phyloP scores from a whole-genome alignment of 2,113 vertebrate species.

The Dicrurus megarhynchus region DNA sequence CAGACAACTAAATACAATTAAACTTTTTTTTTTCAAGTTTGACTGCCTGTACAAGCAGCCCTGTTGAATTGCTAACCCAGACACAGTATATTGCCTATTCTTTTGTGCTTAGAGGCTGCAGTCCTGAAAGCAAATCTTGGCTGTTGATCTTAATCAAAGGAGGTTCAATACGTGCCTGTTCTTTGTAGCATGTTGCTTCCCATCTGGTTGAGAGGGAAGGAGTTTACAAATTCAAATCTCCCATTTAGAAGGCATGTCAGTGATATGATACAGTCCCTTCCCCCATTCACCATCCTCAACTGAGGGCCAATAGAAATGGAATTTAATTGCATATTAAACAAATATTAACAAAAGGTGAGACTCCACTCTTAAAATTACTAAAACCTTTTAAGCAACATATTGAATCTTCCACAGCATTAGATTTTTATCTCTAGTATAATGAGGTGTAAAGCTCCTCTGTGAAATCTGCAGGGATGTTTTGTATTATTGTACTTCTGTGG shows the following conservation, averaged over 20 bases:
- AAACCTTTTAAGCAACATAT: conserved; percentile 48
- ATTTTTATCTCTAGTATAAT: conserved; percentile 55
- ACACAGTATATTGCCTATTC: conserved; percentile 33
- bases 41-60: conserved; percentile 1
- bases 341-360: conserved; percentile 64
- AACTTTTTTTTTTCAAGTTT: conserved; percentile 3
- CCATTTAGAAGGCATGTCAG: conserved; percentile 4
- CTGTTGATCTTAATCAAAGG: conserved; percentile 55
- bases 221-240: conserved; percentile 51
- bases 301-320: conserved; percentile 25
- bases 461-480: conserved; percentile 29
- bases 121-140: conserved; percentile 51
- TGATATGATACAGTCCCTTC: conserved; percentile 22
- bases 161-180: not conserved
- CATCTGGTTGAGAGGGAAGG: conserved; percentile 40
- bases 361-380: conserved; percentile 45
- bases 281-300: not conserved
- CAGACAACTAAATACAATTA: conserved; percentile 48
- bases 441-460: conserved; percentile 21
- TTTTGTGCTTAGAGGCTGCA: conserved; percentile 55
- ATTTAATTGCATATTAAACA: conserved; percentile 69
- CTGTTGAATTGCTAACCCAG: conserved; percentile 43
- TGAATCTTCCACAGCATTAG: conserved; percentile 54
- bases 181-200: conserved; percentile 53
- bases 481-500: conserved; percentile 19